Conservation (phyloP, 2,797 vertebrate genomes). For the Parauchenoglanis ngamensis region DNA sequence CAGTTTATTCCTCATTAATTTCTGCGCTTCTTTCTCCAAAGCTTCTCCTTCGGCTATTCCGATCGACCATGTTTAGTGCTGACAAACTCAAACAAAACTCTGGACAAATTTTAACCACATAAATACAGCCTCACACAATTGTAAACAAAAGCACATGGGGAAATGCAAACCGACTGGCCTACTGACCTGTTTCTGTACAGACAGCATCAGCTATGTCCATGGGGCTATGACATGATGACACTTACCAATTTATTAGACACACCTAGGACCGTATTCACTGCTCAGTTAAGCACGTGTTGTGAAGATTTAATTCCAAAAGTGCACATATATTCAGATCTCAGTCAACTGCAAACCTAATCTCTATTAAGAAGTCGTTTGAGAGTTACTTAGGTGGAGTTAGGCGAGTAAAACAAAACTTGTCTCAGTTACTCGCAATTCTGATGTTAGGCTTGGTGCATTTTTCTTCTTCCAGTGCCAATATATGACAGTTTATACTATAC, state of each 20-base stretch:
- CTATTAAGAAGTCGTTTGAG: background rate
- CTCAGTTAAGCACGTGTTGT: background rate
- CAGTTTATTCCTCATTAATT: conserved; percentile 6
- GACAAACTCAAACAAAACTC: background rate
- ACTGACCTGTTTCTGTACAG: background rate
- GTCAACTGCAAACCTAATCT: background rate
- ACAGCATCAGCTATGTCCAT: background rate
- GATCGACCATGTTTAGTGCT: background rate
- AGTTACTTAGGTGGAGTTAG: background rate
- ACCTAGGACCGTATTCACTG: background rate
- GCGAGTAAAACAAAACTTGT: background rate
- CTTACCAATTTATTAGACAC: background rate
- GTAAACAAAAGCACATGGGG: conserved; percentile 7
- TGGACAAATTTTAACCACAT: no score
- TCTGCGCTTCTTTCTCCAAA: background rate
- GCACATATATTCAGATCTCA: background rate
- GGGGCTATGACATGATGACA: background rate
- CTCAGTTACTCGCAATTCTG: background rate
- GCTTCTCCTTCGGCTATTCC: background rate
- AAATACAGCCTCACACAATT: background rate
- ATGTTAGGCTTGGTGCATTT: background rate
- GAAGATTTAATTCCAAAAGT: background rate
- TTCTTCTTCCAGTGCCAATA: background rate
- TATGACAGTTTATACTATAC: background rate
- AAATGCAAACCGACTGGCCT: background rate